These are phyloP conservation scores for Sphaerophoria rueppellii DNA, from an alignment of 2,888 invertebrate genomes.

Conservation along the genomic window DNA sequence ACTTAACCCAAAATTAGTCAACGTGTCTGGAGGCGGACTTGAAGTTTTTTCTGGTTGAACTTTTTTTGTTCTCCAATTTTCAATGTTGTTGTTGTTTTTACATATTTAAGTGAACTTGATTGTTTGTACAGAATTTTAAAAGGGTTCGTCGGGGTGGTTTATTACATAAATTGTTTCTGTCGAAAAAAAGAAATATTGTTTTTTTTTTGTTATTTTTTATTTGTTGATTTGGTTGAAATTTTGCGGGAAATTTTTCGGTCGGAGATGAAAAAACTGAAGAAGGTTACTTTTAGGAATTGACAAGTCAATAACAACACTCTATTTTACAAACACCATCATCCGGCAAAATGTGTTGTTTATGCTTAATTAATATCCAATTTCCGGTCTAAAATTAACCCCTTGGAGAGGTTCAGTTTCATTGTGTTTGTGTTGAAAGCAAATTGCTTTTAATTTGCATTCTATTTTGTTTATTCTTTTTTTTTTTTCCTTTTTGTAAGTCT, in stretches of 20 bases:
- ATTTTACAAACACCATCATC: slow-evolving; percentile 32
- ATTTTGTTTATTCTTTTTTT: not conserved
- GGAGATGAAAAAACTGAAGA: not conserved
- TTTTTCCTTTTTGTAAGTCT: not conserved
- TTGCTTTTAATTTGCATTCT: not conserved
- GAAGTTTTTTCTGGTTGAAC: slow-evolving; percentile 26
- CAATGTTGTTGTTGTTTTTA: not conserved
- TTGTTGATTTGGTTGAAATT: not conserved
- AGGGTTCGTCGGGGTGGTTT: slow-evolving; percentile 20
- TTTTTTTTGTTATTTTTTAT: not conserved
- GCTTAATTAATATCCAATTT: slow-evolving; percentile 43
- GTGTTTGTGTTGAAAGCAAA: slow-evolving; percentile 12
- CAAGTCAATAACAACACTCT: slow-evolving; percentile 11
- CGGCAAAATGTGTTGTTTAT: slow-evolving; percentile 28
- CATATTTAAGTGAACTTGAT: slow-evolving; percentile 1
- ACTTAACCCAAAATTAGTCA: slow-evolving; percentile 46
- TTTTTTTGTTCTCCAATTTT: not conserved
- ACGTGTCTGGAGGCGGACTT: slow-evolving; percentile 42
- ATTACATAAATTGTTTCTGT: slow-evolving; percentile 14
- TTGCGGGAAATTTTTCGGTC: not conserved
- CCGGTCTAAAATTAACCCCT: slow-evolving; percentile 30
- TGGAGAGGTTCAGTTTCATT: slow-evolving; percentile 23
- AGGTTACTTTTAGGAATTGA: not conserved
- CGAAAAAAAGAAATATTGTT: not conserved
- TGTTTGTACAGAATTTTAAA: slow-evolving; percentile 32